These are phyloP conservation scores for Chrysochloris asiatica DNA, from an alignment of 2,113 vertebrate genomes.

Conservation along the genomic window DNA sequence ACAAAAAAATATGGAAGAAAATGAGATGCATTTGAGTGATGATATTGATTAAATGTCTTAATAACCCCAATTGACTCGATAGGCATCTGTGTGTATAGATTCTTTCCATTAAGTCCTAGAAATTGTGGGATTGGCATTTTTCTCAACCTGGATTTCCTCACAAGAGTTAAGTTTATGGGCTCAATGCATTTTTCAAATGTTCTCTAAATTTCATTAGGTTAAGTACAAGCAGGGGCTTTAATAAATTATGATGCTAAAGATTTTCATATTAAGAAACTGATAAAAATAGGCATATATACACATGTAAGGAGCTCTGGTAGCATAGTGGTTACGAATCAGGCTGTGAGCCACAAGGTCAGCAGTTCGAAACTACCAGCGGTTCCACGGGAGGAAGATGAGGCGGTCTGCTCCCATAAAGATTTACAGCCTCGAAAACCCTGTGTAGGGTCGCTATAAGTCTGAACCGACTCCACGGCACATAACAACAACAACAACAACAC, in stretches of 20 bases:
- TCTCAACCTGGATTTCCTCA: constrained; percentile 23
- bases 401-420: no score
- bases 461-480: no score
- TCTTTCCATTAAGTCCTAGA: background rate
- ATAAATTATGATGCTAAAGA: constrained; percentile 28
- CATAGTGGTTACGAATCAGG: no score
- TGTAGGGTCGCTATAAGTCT: no score
- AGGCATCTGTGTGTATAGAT: background rate
- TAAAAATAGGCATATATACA: background rate
- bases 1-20: constrained; percentile 63
- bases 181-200: constrained; percentile 49
- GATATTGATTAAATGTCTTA: background rate
- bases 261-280: constrained; percentile 1
- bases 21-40: background rate
- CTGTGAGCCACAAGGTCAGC: no score
- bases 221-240: background rate
- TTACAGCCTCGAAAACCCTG: no score
- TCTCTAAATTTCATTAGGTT: constrained; percentile 42
- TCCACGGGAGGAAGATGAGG: no score
- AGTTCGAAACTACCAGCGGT: no score
- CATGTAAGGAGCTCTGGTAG: no score
- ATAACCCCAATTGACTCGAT: background rate
- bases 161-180: background rate
- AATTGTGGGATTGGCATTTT: constrained; percentile 17
- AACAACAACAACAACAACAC: no score